These are phyloP conservation scores for Poecilia wingei DNA, from an alignment of 2,797 vertebrate species.

Conservation along the genomic window DNA sequence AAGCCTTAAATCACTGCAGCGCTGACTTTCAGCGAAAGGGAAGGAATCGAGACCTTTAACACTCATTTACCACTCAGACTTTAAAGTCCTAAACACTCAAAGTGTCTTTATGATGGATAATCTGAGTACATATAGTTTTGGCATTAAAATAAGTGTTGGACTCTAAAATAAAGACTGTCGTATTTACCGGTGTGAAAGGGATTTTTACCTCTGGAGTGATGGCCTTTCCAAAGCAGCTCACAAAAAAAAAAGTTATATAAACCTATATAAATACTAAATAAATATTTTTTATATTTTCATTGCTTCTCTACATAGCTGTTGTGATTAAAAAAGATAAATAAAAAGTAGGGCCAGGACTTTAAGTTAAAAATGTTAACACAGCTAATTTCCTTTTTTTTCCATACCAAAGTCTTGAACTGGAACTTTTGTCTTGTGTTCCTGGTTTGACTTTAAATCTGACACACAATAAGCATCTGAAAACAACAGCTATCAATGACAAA, in stretches of 20 bases:
- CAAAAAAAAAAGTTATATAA: neutral
- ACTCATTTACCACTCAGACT: constrained; percentile 55
- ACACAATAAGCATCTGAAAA: too few relatives aligned
- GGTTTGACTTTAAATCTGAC: too few relatives aligned
- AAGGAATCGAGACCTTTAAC: constrained; percentile 53
- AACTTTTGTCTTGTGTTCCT: too few relatives aligned
- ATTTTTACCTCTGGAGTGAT: neutral
- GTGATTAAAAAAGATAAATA: neutral
- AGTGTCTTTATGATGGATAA: constrained; percentile 30
- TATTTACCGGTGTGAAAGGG: neutral
- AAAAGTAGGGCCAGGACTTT: neutral
- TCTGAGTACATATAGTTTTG: constrained; percentile 43
- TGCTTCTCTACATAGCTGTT: neutral
- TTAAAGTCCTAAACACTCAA: constrained; percentile 30
- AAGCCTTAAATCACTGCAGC: constrained; percentile 70
- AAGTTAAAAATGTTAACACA: neutral
- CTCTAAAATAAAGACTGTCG: neutral
- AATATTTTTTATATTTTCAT: neutral
- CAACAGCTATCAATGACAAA: too few relatives aligned
- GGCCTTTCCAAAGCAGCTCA: neutral
- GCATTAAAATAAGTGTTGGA: neutral
- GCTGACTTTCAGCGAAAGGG: constrained; percentile 43
- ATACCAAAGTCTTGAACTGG: too few relatives aligned
- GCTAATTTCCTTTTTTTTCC: too few relatives aligned
- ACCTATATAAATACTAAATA: neutral